These are phyloP conservation scores for Muricea muricata DNA, from an alignment of 92 coral and sea anemone genomes.

Conservation along the genomic window DNA sequence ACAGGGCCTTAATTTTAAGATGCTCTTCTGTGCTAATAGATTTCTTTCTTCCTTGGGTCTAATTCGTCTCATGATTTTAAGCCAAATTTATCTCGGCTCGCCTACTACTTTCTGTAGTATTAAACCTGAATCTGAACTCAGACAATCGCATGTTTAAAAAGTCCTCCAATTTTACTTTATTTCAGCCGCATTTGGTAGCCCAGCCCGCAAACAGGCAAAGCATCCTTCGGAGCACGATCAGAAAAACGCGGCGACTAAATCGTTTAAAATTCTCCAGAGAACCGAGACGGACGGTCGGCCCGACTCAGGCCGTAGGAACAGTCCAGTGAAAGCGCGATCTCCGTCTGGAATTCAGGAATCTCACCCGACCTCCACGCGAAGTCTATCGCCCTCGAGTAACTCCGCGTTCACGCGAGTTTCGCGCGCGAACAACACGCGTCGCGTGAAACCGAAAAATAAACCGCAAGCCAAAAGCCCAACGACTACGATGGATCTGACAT, in stretches of 20 bases:
- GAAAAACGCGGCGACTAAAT: conserved; percentile 45
- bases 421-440: conserved; percentile 37
- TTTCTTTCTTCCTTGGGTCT: no score
- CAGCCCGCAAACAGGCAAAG: conserved; percentile 16
- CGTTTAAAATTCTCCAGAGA: conserved; percentile 85
- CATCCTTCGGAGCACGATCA: conserved; percentile 55
- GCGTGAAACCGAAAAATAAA: conserved; percentile 12
- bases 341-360: conserved; percentile 47
- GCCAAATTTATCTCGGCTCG: not conserved
- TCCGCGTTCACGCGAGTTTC: conserved; percentile 39
- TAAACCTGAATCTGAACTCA: not conserved
- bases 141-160: no score
- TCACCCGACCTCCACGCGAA: conserved; percentile 14
- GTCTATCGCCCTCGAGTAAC: conserved; percentile 33
- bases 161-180: not conserved
- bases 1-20: no score
- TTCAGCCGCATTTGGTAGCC: not conserved
- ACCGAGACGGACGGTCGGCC: conserved; percentile 54
- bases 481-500: conserved; percentile 39
- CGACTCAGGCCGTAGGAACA: conserved; percentile 43
- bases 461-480: conserved; percentile 42
- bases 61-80: no score
- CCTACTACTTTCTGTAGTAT: not conserved
- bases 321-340: not conserved
- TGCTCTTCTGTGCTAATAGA: no score